Percentiles rank a stretch among this genome's conserved stretches.
Evolutionary conservation across 2,888 invertebrate genomes (phyloP).

Genomic region (Drosophila fungiperda): DNA sequence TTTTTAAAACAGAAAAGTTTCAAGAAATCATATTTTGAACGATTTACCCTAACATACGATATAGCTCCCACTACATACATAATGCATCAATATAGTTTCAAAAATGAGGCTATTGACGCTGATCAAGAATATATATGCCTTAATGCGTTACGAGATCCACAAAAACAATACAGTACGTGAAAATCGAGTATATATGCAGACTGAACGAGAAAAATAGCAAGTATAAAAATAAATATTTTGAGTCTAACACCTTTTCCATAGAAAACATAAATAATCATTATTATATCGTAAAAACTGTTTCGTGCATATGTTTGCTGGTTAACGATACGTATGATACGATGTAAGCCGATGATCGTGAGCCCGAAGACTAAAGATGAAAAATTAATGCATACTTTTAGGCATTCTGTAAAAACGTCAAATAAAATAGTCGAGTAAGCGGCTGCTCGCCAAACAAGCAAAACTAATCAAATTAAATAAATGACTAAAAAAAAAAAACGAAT

Average conservation of each 20-base stretch:
- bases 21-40: neutral
- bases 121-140: neutral
- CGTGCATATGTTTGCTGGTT: neutral
- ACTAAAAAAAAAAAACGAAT: neutral
- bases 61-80: neutral
- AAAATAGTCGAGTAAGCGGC: no score
- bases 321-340: neutral
- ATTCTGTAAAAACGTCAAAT: rapidly evolving
- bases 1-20: neutral
- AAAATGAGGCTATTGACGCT: neutral
- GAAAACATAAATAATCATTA: neutral
- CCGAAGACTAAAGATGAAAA: neutral
- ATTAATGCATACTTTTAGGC: constrained; percentile 48
- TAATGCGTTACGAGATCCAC: neutral
- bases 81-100: neutral
- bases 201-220: neutral
- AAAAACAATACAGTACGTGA: neutral
- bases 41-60: neutral
- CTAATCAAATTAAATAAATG: neutral
- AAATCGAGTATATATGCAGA: neutral
- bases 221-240: neutral
- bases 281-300: neutral
- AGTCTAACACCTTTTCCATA: neutral
- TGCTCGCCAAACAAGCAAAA: neutral
- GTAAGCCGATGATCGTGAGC: neutral